Conservation (phyloP, 2,888 invertebrate species). For the Lepas anatifera region DNA sequence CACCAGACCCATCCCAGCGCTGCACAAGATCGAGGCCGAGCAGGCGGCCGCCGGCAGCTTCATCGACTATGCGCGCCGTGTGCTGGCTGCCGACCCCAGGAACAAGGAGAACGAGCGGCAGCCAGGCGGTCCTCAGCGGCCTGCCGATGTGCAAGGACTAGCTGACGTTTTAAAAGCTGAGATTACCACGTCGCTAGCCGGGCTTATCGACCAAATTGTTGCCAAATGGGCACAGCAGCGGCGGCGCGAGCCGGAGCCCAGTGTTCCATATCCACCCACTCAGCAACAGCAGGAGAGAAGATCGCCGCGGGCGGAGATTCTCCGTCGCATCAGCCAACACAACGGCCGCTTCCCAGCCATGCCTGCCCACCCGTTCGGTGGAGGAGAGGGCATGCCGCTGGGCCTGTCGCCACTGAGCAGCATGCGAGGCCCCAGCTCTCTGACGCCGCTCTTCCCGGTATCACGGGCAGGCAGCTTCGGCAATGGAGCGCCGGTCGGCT, state of each 20-base stretch:
- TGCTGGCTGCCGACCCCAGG: slow-evolving; percentile 10
- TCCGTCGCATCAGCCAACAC: slow-evolving; percentile 7
- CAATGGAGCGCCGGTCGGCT: slow-evolving; percentile 18
- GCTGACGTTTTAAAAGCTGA: slow-evolving; percentile 86
- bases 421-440: slow-evolving; percentile 18
- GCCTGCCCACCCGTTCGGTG: slow-evolving; percentile 22
- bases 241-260: slow-evolving; percentile 32
- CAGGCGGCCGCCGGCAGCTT: slow-evolving; percentile 40
- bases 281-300: neutral
- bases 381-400: slow-evolving; percentile 15
- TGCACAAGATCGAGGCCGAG: slow-evolving; percentile 24
- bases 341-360: neutral
- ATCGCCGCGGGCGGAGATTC: neutral
- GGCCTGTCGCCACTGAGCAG: neutral
- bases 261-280: too few species aligned
- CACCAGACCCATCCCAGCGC: slow-evolving; percentile 30
- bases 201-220: slow-evolving; percentile 76
- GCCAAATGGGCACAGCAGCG: slow-evolving; percentile 56
- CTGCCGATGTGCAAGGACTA: slow-evolving; percentile 64
- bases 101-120: slow-evolving; percentile 9
- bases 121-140: slow-evolving; percentile 18
- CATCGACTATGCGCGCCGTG: slow-evolving; percentile 24
- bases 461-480: slow-evolving; percentile 11
- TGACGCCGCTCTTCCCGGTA: slow-evolving; percentile 10
- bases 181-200: slow-evolving; percentile 68